phyloP scores from a whole-genome alignment of 2,888 invertebrate species.

The Apotomis turbidana region DNA sequence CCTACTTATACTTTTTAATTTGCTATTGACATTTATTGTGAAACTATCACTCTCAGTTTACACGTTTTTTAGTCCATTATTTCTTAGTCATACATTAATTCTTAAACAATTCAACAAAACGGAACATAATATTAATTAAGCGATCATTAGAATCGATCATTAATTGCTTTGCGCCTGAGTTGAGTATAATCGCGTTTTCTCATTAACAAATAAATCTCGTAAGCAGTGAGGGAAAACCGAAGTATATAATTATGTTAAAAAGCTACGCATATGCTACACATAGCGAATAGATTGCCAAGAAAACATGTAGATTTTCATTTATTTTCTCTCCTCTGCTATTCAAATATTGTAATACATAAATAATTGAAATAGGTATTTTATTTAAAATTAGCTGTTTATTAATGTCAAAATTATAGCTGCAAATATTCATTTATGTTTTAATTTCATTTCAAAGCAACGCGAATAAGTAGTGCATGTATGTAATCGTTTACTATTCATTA shows the following conservation, averaged over 20 bases:
- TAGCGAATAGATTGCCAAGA: conserved; percentile 15
- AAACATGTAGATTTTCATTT: conserved; percentile 22
- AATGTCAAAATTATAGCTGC: too few relatives aligned
- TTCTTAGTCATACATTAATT: background rate
- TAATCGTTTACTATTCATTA: too few relatives aligned
- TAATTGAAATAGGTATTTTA: too few relatives aligned
- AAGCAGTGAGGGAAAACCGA: conserved; percentile 16
- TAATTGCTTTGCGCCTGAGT: conserved; percentile 16
- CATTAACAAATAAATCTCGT: conserved; percentile 22
- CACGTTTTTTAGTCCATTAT: too few relatives aligned
- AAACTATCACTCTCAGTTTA: too few relatives aligned
- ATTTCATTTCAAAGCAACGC: too few relatives aligned
- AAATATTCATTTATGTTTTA: too few relatives aligned
- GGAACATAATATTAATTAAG: conserved; percentile 12
- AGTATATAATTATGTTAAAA: conserved; percentile 22
- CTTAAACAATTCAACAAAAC: conserved; percentile 3
- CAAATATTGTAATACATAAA: background rate
- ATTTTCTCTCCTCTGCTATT: background rate
- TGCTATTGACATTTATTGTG: too few relatives aligned
- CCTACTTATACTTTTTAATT: too few relatives aligned
- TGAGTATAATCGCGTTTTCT: conserved; percentile 13
- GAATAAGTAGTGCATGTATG: too few relatives aligned
- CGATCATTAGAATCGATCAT: conserved; percentile 5
- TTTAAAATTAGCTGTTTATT: too few relatives aligned
- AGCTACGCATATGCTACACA: conserved; percentile 1